Conservation (phyloP, 2,113 vertebrate genomes). For the Nannospalax galili region DNA sequence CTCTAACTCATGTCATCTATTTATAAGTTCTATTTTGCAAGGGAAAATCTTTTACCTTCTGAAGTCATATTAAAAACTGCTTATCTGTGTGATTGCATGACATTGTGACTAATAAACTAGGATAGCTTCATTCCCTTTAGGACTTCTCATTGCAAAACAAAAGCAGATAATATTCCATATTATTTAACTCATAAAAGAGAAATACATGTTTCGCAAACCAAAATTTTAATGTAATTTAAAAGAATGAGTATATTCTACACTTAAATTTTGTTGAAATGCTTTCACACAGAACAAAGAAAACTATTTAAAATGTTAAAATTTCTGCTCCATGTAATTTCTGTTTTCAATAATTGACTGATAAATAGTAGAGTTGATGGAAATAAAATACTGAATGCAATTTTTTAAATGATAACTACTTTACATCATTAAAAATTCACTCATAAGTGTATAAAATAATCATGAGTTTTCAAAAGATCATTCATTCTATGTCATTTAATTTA, state of each 20-base stretch:
- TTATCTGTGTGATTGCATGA: constrained; percentile 49
- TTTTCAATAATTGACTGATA: constrained; percentile 78
- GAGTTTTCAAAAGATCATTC: constrained; percentile 70
- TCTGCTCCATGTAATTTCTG: constrained; percentile 50
- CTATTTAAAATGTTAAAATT: neutral
- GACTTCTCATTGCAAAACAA: constrained; percentile 52
- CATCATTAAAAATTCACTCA: constrained; percentile 70
- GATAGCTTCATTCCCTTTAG: constrained; percentile 28
- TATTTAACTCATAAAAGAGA: constrained; percentile 53
- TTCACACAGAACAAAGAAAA: constrained; percentile 35
- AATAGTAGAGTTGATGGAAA: constrained; percentile 75
- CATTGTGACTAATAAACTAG: constrained; percentile 52
- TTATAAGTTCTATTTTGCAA: constrained; percentile 70
- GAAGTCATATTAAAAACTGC: constrained; percentile 73
- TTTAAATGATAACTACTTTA: constrained; percentile 78
- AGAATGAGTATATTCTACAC: constrained; percentile 28
- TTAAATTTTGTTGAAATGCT: constrained; percentile 8
- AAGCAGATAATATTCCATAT: constrained; percentile 17
- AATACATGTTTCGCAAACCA: constrained; percentile 25
- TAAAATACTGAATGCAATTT: constrained; percentile 74
- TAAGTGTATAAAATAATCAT: constrained; percentile 78
- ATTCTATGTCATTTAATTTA: constrained; percentile 72
- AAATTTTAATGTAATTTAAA: constrained; percentile 47
- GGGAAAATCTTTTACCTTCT: constrained; percentile 61
- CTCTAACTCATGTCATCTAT: constrained; percentile 65